Conservation (phyloP, 2,888 invertebrate genomes). For the Tryphoninae sp. region DNA sequence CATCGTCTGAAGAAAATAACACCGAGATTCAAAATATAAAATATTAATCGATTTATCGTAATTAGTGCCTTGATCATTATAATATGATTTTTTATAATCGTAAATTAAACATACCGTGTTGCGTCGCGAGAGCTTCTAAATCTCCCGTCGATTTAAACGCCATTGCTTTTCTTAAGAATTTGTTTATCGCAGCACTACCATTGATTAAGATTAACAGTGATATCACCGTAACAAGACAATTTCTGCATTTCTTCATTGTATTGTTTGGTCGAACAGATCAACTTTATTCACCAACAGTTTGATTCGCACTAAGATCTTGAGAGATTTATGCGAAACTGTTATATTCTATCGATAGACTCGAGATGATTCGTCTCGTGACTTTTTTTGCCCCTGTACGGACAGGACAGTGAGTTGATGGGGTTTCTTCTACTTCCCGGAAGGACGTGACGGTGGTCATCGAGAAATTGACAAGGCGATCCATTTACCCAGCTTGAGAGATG, state of each 20-base stretch:
- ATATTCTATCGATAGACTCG: conserved; percentile 44
- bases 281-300: conserved; percentile 41
- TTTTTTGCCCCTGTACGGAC: conserved; percentile 12
- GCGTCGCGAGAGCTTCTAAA: conserved; percentile 70
- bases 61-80: not conserved
- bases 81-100: not conserved
- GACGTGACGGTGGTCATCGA: conserved; percentile 20
- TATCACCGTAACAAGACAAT: not conserved
- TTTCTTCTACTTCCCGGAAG: conserved; percentile 4
- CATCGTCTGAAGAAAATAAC: conserved; percentile 43
- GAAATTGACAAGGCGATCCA: conserved; percentile 21
- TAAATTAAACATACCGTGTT: conserved; percentile 62
- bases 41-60: not conserved
- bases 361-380: conserved; percentile 51
- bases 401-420: not conserved
- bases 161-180: conserved; percentile 65
- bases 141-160: conserved; percentile 70
- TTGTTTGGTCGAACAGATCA: not conserved
- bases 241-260: conserved; percentile 24
- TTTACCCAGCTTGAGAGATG: conserved; percentile 44
- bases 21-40: not conserved
- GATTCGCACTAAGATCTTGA: conserved; percentile 40
- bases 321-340: conserved; percentile 44
- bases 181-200: conserved; percentile 59
- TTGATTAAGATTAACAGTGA: conserved; percentile 17